Evolutionary conservation across 2,797 vertebrate species (phyloP), one percentile per base, ranked within the genome.

Genomic region (Muraenolepis orangiensis): DNA sequence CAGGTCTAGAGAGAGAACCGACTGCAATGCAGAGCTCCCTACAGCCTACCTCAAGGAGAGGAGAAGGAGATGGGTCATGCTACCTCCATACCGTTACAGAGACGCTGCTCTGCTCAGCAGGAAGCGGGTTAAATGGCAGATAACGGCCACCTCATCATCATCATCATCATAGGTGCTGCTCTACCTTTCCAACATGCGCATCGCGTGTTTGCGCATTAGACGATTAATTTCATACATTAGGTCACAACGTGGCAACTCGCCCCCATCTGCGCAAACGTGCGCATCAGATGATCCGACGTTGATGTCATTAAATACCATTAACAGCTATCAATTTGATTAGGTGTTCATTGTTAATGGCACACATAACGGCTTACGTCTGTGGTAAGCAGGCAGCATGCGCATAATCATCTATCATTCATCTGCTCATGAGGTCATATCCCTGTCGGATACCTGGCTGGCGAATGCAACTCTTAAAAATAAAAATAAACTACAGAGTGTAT

Each of bases 1-100:
- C 82, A 71, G 82, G 82, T 87, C 86, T 84, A 86, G 79, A 84
- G 86, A 78, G 75, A 83, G 82, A 83, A 84, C 81, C 51, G 18
- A 91, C 91, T 92, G 91, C 91, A 93, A 87, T 92, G 91, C 91
- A 93, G 91, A 86, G 80, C 51, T 57, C 51, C 51, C 51, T 57
- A 57, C 51, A 70, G 76, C 74, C 80, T 87, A 84, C 81, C 76
- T 86, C 81, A 89, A 71, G 69, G 73, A 84, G 76, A 12, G 68
- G 84, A 76, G 57, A 87, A 90, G 86, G 87, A 87, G 86, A 84
- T 82, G 84, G 72, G 86, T 87, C 87, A 86, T 78, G 76, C 82
- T 86, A 87, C 85, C 80, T 78, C 80, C 79, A 74, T 76, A 66
- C 73, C 70, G 51, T 23, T 57, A 34, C 32, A 23, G 51, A 57